Evolutionary conservation across 2,113 vertebrate species (phyloP), one percentile per base, ranked within the genome.

Genomic region (Melanerpes aurifrons): DNA sequence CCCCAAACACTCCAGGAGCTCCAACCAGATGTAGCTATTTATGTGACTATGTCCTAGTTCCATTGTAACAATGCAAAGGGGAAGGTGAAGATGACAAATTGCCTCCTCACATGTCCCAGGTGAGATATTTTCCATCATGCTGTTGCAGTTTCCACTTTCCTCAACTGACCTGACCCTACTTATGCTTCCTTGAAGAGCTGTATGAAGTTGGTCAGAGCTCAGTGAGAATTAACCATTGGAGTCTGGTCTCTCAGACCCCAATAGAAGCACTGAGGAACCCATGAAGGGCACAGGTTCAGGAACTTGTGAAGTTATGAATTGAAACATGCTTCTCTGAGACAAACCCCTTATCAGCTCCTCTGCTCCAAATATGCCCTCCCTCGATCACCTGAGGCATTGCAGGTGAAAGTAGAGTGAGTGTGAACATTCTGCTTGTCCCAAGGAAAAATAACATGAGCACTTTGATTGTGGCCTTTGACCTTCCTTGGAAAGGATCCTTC

Each of bases 221-320:
- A 16, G 28, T 8, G 28, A 32, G 15, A 54, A 26, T 10, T 28
- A 29, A 31, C 5, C 4, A 3, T 2, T 31, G 40, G 43, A 45
- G 9, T 54, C 15, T 15, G 28, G 2, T 32, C 12, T 63, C 58
- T 40, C 26, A 32, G 37, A 62, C 47, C 62, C 13, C 20, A 32
- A 31, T 13, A 13, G 43, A 26, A 64, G 4, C 4, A 9, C 4
- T 59, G 9, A 54, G 54, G 54, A 66, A 7, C 6, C 7, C 18
- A 8, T 5, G 31, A 76, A 71, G 7, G 37, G 17, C 72, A 14
- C 4, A n/a, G 6, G 24, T 79, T 75, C 31, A 18, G 50, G 76
- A 81, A 6, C 6, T 0, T 3, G 5, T 7, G 47, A 64, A 74
- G 66, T 32, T 25, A 12, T 0, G 3, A 47, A 19, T 7, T 48